Conservation (phyloP, 2,888 invertebrate species). For the Lasioglossum oenotherae region DNA sequence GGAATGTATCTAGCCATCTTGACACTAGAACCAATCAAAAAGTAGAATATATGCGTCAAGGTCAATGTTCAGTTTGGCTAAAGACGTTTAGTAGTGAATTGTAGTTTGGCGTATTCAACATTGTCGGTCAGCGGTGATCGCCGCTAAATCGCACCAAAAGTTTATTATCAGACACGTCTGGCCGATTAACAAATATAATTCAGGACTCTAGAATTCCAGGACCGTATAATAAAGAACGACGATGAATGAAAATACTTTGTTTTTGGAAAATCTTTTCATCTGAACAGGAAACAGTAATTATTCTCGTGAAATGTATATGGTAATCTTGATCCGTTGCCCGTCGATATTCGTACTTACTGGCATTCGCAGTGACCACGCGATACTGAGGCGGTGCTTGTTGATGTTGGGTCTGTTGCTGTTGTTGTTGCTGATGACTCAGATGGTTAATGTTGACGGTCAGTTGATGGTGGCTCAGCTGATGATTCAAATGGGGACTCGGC, state of each 20-base stretch:
- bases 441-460: conserved; percentile 79
- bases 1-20: neutral
- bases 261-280: neutral
- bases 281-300: neutral
- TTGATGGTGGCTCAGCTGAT: conserved; percentile 79
- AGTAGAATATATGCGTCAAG: neutral
- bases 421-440: conserved; percentile 77
- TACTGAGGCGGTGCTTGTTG: conserved; percentile 78
- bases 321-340: neutral
- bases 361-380: conserved; percentile 78
- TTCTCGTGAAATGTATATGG: neutral
- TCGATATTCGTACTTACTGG: conserved; percentile 75
- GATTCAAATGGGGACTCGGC: conserved; percentile 80
- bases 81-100: neutral
- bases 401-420: conserved; percentile 75
- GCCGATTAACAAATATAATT: neutral
- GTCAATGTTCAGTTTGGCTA: neutral
- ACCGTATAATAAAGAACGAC: neutral
- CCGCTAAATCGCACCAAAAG: neutral
- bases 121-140: neutral
- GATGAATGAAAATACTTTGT: neutral
- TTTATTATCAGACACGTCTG: neutral
- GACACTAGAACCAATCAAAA: neutral
- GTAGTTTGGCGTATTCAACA: neutral
- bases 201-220: neutral